These are phyloP conservation scores for Nycteola revayana DNA, from an alignment of 2,888 invertebrate species.

Conservation along the genomic window DNA sequence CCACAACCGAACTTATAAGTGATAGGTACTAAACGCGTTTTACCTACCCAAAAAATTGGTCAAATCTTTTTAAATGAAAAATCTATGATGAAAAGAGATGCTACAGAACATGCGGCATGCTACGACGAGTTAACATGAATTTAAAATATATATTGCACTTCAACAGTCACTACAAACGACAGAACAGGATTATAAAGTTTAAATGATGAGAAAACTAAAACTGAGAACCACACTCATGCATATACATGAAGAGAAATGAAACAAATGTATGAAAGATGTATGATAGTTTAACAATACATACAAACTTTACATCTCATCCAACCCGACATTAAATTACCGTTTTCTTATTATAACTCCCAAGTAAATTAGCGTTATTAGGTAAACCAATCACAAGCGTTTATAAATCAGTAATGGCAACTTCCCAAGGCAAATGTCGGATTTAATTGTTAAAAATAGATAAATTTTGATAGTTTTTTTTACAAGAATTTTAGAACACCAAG, in stretches of 20 bases:
- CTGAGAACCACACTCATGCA: conserved; percentile 80
- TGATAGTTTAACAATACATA: conserved; percentile 43
- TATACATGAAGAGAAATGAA: conserved; percentile 52
- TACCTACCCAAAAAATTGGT: conserved; percentile 44
- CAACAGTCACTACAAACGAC: conserved; percentile 41
- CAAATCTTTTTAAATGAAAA: conserved; percentile 11
- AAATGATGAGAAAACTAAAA: conserved; percentile 33
- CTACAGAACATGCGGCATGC: conserved; percentile 63
- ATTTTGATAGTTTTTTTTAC: conserved; percentile 23
- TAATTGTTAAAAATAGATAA: conserved; percentile 34
- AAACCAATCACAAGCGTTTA: conserved; percentile 79
- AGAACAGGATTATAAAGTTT: conserved; percentile 22
- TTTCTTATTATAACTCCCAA: conserved; percentile 40
- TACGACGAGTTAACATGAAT: conserved; percentile 27
- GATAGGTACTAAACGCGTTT: too few species aligned
- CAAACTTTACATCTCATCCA: conserved; percentile 52
- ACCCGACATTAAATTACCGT: conserved; percentile 69
- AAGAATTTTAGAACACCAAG: conserved; percentile 36
- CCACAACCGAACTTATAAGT: too few species aligned
- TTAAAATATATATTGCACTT: conserved; percentile 18
- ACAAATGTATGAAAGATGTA: conserved; percentile 39
- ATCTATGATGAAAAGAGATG: conserved; percentile 35
- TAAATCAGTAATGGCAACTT: conserved; percentile 68
- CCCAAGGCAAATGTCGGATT: conserved; percentile 78
- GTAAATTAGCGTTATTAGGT: conserved; percentile 65